Evolutionary conservation across 2,888 invertebrate species (phyloP).

Genomic region (Cephus runcator): DNA sequence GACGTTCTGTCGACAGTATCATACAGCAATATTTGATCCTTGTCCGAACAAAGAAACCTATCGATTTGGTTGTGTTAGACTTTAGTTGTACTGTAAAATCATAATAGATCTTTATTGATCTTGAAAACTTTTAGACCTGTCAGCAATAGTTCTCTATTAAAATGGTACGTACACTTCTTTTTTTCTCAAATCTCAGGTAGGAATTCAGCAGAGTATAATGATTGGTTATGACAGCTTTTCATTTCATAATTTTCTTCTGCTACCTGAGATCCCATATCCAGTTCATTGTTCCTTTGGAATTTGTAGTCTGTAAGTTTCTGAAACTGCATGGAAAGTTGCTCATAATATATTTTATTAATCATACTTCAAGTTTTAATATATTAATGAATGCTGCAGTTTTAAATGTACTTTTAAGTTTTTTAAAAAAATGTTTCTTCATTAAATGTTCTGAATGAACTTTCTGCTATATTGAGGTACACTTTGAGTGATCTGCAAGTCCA

Average conservation of each 20-base stretch:
- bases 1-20: slow-evolving; percentile 53
- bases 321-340: neutral
- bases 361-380: neutral
- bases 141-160: slow-evolving; percentile 33
- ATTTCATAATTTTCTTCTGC: slow-evolving; percentile 51
- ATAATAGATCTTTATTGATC: slow-evolving; percentile 33
- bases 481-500: neutral
- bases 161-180: slow-evolving; percentile 57
- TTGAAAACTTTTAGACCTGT: slow-evolving; percentile 23
- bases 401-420: neutral
- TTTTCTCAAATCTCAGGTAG: slow-evolving; percentile 49
- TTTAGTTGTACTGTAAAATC: slow-evolving; percentile 25
- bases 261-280: slow-evolving; percentile 17
- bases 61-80: slow-evolving; percentile 20
- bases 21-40: slow-evolving; percentile 25
- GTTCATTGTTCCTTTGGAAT: slow-evolving; percentile 20
- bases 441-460: neutral
- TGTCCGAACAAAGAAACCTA: slow-evolving; percentile 10
- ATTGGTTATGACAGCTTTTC: slow-evolving; percentile 64
- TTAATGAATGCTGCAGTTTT: neutral
- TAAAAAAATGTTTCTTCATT: neutral
- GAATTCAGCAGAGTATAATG: slow-evolving; percentile 51
- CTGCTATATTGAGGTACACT: neutral
- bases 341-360: neutral
- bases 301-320: neutral